These are phyloP conservation scores for Urocitellus parryii DNA, from an alignment of 2,113 vertebrate species.

Conservation along the genomic window DNA sequence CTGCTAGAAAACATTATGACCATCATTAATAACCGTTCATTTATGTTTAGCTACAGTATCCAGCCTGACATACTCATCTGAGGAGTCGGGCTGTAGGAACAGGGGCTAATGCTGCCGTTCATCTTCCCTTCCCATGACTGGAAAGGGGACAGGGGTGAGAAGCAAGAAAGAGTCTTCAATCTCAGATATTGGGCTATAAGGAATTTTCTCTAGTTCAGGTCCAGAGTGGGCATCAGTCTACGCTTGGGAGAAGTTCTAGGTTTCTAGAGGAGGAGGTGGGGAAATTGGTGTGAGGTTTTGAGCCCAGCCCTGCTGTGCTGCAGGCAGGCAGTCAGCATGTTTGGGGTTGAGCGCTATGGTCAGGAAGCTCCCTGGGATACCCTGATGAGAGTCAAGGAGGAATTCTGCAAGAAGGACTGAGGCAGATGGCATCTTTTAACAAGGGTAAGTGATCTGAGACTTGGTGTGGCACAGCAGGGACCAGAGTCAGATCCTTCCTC, in stretches of 20 bases:
- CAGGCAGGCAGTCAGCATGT: background rate
- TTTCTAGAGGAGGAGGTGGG: constrained; percentile 57
- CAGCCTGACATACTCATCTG: constrained; percentile 82
- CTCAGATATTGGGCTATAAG: background rate
- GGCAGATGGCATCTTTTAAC: constrained; percentile 75
- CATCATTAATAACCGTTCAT: constrained; percentile 90
- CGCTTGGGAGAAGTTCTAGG: background rate
- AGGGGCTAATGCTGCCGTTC: constrained; percentile 64
- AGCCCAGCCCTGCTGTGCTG: constrained; percentile 64
- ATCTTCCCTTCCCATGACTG: constrained; percentile 51
- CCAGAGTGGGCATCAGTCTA: constrained; percentile 52
- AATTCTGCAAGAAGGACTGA: constrained; percentile 23
- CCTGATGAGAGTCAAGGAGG: constrained; percentile 19
- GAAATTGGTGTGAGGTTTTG: constrained; percentile 66
- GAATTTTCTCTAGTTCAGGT: constrained; percentile 55
- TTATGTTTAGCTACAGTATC: constrained; percentile 89
- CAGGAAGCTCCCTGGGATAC: constrained; percentile 67
- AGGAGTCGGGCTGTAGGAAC: constrained; percentile 79
- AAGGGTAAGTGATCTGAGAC: constrained; percentile 72
- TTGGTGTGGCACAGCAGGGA: constrained; percentile 37
- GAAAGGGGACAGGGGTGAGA: constrained; percentile 32
- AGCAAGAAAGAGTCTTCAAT: background rate
- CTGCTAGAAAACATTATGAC: constrained; percentile 89
- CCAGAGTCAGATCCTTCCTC: background rate
- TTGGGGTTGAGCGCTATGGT: constrained; percentile 37